A percentile compares a stretch with the other conserved stretches of the same genome.
phyloP scores from a whole-genome alignment of 2,797 vertebrate genomes.

The Myiothlypis chrysogaster region DNA sequence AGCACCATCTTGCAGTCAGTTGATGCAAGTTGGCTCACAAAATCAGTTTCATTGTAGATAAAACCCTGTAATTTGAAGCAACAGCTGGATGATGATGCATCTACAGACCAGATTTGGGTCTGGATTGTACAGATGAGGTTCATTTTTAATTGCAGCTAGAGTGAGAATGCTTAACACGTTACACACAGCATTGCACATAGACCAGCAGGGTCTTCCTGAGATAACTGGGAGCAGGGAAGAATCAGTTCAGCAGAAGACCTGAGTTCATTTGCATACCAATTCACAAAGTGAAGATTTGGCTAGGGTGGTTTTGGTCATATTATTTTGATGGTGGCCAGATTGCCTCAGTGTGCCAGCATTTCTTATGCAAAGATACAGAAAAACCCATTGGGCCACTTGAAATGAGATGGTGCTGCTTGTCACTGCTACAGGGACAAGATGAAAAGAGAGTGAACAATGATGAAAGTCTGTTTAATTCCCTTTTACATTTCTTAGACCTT shows the following conservation, averaged over 20 bases:
- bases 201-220: not conserved
- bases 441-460: not conserved
- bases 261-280: not conserved
- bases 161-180: not conserved
- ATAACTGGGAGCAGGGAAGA: not conserved
- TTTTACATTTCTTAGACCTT: not conserved
- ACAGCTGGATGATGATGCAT: not conserved
- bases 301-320: not conserved
- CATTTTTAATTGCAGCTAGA: not conserved
- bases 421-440: not conserved
- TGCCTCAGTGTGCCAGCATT: not conserved
- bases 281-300: not conserved
- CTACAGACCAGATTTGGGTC: not conserved
- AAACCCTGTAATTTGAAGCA: not conserved
- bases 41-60: not conserved
- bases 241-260: not conserved
- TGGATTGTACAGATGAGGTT: not conserved
- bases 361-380: not conserved
- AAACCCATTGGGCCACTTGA: not conserved
- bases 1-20: not conserved
- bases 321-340: not conserved
- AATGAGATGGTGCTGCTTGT: not conserved
- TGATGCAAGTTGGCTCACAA: not conserved
- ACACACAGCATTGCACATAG: too few species aligned
- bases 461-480: not conserved